These are phyloP conservation scores for Helicoverpa armigera DNA, from an alignment of 1,140 invertebrate genomes.

Conservation along the genomic window DNA sequence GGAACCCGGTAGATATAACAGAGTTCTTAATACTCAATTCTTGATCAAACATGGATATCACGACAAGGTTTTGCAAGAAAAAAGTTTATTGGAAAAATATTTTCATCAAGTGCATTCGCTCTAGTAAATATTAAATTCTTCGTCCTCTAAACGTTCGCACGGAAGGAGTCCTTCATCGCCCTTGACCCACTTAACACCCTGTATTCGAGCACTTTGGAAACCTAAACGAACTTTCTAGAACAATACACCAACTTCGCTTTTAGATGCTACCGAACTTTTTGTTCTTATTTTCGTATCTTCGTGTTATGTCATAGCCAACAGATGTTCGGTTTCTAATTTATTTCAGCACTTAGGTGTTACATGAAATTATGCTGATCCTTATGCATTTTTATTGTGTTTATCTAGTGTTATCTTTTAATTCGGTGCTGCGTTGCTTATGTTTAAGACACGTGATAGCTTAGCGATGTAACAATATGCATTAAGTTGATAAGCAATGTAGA, in stretches of 20 bases:
- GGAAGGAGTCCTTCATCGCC: background rate
- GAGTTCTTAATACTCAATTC: background rate
- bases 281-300: background rate
- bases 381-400: no score
- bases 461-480: no score
- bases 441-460: no score
- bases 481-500: no score
- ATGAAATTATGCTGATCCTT: no score
- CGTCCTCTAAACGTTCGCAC: background rate
- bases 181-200: conserved; percentile 5
- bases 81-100: background rate
- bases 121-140: conserved; percentile 10
- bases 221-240: conserved; percentile 1
- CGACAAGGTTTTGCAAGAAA: background rate
- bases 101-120: background rate
- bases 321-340: no score
- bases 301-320: no score
- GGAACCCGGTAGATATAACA: background rate
- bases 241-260: background rate
- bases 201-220: background rate
- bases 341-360: no score
- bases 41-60: background rate
- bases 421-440: no score
- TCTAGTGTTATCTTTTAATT: no score
- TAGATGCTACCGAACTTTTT: background rate